Evolutionary conservation across 2,113 vertebrate species (phyloP), one percentile per base, ranked within the genome.

Genomic region (Edolisoma coerulescens): DNA sequence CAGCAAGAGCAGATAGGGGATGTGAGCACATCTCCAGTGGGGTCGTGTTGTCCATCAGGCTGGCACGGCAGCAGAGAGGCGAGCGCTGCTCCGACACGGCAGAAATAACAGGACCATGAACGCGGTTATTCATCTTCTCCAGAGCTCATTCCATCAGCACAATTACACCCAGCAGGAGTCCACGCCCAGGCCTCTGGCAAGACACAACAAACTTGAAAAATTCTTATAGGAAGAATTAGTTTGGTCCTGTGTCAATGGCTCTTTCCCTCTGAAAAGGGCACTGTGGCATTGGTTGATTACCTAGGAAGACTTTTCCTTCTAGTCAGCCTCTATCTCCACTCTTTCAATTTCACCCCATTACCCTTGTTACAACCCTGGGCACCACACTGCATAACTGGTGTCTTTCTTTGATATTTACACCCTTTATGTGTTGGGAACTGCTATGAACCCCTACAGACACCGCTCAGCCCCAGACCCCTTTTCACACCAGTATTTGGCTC

Each of bases 21-120:
- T 73, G 50, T 15, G 21, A 71, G 30, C 50, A 57, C 3, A 2
- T 59, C 74, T 64, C 44, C 57, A 33, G 60, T 3, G 78, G 71
- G 69, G 42, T 7, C 1, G 0, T 0, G 3, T 24, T 93, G 41
- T 76, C 44, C 71, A 73, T 73, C 71, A 64, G 68, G 67, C 39
- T 54, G 75, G 50, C 54, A 42, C 0, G 0, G 60, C 42, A 67
- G 65, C 10, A 8, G 53, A 81, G 60, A 81, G 26, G 42, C 0
- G 1, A 81, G 69, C 0, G 0, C 42, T 56, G 21, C 4, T 28
- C 42, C 0, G 1, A 71, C 32, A 30, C 0, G 0, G 30, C 30
- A 83, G 49, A 60, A 94, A 50, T 23, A 77, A 80, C 0, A 1
- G 54, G 20, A 17, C 22, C 7, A 4, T 11, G 21, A 35, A 37